Percentiles rank a stretch among this genome's conserved stretches.
These are phyloP conservation scores for Cryptophagus acutangulus DNA, from an alignment of 2,888 invertebrate genomes.

Conservation along the genomic window DNA sequence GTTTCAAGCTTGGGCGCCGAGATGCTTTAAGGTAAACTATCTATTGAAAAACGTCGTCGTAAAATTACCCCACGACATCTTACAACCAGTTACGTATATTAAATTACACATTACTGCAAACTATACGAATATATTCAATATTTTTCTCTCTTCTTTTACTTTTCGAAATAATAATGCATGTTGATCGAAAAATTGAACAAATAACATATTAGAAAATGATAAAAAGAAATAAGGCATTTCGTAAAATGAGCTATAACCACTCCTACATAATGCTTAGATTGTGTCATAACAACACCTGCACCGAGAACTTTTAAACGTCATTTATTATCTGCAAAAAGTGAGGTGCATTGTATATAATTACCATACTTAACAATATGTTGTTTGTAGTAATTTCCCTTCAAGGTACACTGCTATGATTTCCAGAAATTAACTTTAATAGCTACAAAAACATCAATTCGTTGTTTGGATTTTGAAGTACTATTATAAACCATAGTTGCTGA, in stretches of 20 bases:
- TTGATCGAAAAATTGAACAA: too few species aligned
- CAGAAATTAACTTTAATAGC: too few species aligned
- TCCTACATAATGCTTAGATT: slow-evolving; percentile 21
- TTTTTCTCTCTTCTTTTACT: too few species aligned
- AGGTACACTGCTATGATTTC: too few species aligned
- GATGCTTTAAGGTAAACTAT: slow-evolving; percentile 17
- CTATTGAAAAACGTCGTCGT: slow-evolving; percentile 15
- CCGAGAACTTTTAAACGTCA: slow-evolving; percentile 22
- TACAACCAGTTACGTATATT: slow-evolving; percentile 13
- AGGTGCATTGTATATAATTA: slow-evolving; percentile 28
- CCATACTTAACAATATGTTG: too few species aligned
- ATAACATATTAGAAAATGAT: slow-evolving; percentile 9
- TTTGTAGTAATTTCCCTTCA: too few species aligned
- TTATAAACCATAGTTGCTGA: too few species aligned
- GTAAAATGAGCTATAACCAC: slow-evolving; percentile 16
- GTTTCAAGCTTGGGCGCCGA: slow-evolving; percentile 11
- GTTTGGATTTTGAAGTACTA: too few species aligned
- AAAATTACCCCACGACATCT: slow-evolving; percentile 15
- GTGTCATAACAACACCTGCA: slow-evolving; percentile 30
- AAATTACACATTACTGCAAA: slow-evolving; percentile 9
- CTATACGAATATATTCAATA: too few species aligned
- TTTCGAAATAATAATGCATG: too few species aligned
- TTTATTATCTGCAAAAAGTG: slow-evolving; percentile 24
- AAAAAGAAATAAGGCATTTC: slow-evolving; percentile 13
- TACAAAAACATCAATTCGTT: too few species aligned